These are phyloP conservation scores for Tachysurus vachellii DNA, from an alignment of 2,113 vertebrate species.

Conservation along the genomic window DNA sequence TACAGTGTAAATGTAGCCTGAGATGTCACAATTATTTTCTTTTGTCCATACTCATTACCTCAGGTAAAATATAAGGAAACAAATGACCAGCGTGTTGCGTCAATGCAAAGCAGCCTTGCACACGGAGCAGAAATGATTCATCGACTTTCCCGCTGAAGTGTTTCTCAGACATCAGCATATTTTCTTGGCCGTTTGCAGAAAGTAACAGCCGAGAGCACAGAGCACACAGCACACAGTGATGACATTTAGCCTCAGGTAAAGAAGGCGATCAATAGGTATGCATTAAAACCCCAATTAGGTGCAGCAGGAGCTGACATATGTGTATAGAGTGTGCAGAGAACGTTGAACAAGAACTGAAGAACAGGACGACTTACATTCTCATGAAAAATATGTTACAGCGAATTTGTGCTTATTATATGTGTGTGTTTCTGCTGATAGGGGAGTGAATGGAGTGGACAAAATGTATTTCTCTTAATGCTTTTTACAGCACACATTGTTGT, in stretches of 20 bases:
- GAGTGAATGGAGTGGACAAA: not conserved
- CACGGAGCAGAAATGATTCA: slow-evolving; percentile 22
- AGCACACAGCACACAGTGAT: slow-evolving; percentile 24
- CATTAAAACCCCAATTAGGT: slow-evolving; percentile 38
- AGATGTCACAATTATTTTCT: not conserved
- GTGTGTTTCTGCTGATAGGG: not conserved
- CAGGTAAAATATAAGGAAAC: slow-evolving; percentile 1
- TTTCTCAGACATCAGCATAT: slow-evolving; percentile 29
- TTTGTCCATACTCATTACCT: not conserved
- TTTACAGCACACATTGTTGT: too few species aligned
- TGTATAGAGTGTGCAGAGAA: not conserved
- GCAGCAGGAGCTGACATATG: not conserved
- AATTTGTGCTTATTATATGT: not conserved
- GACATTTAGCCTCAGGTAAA: slow-evolving; percentile 36
- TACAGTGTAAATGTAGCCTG: not conserved
- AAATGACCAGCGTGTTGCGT: slow-evolving; percentile 20
- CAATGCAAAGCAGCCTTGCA: slow-evolving; percentile 13
- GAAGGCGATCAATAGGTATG: slow-evolving; percentile 18
- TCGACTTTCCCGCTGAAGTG: slow-evolving; percentile 14
- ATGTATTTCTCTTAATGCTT: too few species aligned
- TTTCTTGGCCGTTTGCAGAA: slow-evolving; percentile 26
- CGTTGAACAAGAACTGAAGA: slow-evolving; percentile 7
- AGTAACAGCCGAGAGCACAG: slow-evolving; percentile 7
- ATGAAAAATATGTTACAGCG: not conserved
- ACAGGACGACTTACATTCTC: not conserved